Base-by-base conservation (phyloP, 2,113 vertebrate species). In the Oxyruncus cristatus region DNA sequence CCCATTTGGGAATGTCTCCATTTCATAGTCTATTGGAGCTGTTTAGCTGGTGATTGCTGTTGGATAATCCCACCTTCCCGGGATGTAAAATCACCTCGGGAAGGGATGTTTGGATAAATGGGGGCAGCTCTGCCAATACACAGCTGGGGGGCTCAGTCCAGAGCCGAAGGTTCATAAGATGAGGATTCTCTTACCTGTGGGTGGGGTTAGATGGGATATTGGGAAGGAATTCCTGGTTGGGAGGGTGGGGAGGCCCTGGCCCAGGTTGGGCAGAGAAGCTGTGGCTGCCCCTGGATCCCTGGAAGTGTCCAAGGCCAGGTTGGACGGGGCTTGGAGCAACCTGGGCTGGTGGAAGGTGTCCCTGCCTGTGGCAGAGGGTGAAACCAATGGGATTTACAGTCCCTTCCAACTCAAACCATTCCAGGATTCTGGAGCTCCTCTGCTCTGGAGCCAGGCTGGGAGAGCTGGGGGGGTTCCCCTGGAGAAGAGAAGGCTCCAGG, bases 1-100 rank as follows among this genome's bases (percentile, higher is more conserved):
- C 89, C 88, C 77, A 39, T 95, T 83, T 70, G 90, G 93, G 94
- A 87, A 87, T 88, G 53, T 92, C 90, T 91, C 44, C 86, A 44
- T 90, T 89, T 92, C 78, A 89, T 67, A 73, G 85, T 66, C 90
- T 85, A 74, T 92, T 94, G 95, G 18, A 80, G 71, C 63, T 24
- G 63, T 47, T 50, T 13, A 62, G 81, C 81, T 67, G 92, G 8
- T 44, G 94, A 62, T 70, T 53, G 81, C 74, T 85, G 18, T 53
- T 61, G 92, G 96, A 23, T 94, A 93, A 42, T 12, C 76, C 35
- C 72, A 35, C 77, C 47, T 76, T 77, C 59, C 7, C 3, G 78
- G 78, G 89, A n/a, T 55, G 63, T 79, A 77, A 88, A 74, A 68
- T n/a, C 93, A 66, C 87, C 81, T 30, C 41, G 42, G 74, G 41